Base-by-base conservation (phyloP, 64 coral and sea anemone genomes). In the Montipora capricornis region DNA sequence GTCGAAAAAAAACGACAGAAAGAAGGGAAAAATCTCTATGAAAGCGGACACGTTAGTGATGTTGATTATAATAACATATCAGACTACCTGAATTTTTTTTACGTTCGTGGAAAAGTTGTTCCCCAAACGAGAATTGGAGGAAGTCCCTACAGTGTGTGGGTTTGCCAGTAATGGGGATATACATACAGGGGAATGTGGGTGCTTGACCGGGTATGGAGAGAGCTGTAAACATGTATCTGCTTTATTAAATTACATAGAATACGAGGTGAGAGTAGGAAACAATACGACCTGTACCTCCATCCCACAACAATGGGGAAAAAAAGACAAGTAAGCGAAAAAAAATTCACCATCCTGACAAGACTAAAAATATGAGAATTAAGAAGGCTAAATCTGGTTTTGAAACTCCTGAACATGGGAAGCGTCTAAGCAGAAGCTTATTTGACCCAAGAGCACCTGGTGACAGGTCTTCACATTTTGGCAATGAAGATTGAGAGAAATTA, bases 1-100 rank as follows among this genome's bases (percentile, higher is more conserved):
- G 20, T 74, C 6, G 26, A 26, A 26, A 26, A 26, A 26, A 1
- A 26, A 26, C 26, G 26, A 26, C 26, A 26, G 26, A 26, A 26
- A 26, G 26, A 26, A 26, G 26, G 26, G 26, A 26, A 26, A 26
- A 26, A 26, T 57, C 29, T 37, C 29, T 37, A 1, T 37, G 29
- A 37, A 37, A 37, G 29, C 29, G 29, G 29, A 37, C 81, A 84
- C 67, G 81, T 84, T 24, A 14, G 19, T 8, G 24, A 84, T 66
- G 58, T 84, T 15, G 81, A 84, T 20, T 84, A 26, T 66, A 84
- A 66, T 12, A 84, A 84, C 19, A 84, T 84, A 14, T 87, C 84
- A 73, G 44, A 74, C 14, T 70, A 45, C 19, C 3, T 87, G 16
- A 87, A 20, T 0, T 87, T 73, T 87, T 87, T 44, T 49, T 87